These are phyloP conservation scores for Wiebesia pumilae DNA, from an alignment of 1,140 invertebrate genomes.

Conservation along the genomic window DNA sequence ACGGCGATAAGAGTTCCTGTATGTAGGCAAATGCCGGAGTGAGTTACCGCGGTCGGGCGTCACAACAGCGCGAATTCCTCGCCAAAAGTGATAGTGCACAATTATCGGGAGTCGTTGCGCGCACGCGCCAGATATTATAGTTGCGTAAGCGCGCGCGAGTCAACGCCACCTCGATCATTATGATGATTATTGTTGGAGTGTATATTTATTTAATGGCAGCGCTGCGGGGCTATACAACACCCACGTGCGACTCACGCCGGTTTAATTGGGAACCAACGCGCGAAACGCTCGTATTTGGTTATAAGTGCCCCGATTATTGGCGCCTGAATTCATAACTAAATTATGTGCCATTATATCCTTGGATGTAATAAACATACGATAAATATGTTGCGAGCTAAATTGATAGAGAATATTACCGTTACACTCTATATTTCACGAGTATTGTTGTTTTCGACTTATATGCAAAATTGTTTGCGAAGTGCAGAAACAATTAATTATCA, in stretches of 20 bases:
- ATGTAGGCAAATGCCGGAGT: background rate
- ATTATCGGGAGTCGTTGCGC: conserved; percentile 28
- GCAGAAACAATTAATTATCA: too few species aligned
- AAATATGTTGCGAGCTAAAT: background rate
- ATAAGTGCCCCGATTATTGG: conserved; percentile 26
- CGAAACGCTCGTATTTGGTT: conserved; percentile 6
- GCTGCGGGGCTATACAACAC: conserved; percentile 22
- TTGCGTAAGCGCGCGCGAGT: conserved; percentile 39
- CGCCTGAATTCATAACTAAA: conserved; percentile 6
- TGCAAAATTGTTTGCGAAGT: too few species aligned
- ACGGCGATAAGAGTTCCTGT: background rate
- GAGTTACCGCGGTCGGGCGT: background rate
- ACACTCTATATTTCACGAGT: background rate
- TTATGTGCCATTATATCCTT: background rate
- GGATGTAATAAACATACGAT: background rate
- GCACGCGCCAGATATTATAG: conserved; percentile 38
- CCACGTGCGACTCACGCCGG: conserved; percentile 19
- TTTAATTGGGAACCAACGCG: conserved; percentile 22
- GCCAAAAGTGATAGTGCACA: conserved; percentile 49
- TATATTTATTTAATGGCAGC: conserved; percentile 37
- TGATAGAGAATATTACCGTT: background rate
- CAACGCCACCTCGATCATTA: conserved; percentile 35
- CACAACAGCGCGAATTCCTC: conserved; percentile 23
- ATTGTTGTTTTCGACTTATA: too few species aligned
- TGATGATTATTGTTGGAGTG: conserved; percentile 34